A percentile compares a stretch with the other conserved stretches of the same genome.
phyloP scores from a whole-genome alignment of 2,888 invertebrate genomes.

The Sinotaia quadrata region DNA sequence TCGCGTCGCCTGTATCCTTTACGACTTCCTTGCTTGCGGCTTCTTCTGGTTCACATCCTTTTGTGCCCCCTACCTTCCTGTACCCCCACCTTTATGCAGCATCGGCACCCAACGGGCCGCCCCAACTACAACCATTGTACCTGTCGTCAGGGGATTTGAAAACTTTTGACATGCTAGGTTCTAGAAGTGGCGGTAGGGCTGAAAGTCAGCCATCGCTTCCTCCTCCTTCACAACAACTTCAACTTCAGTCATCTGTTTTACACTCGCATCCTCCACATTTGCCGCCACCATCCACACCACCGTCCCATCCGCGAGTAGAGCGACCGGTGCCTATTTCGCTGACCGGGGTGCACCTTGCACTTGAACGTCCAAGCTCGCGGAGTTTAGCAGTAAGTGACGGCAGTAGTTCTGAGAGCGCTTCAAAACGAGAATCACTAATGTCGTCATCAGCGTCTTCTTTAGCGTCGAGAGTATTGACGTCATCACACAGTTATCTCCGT shows the following conservation, averaged over 20 bases:
- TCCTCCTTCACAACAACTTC: background rate
- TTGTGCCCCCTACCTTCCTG: conserved; percentile 64
- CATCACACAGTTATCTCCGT: conserved; percentile 1
- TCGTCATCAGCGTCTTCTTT: background rate
- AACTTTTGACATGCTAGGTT: conserved; percentile 54
- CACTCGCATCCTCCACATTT: conserved; percentile 4
- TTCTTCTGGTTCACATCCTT: conserved; percentile 44
- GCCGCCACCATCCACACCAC: background rate
- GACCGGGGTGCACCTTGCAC: background rate
- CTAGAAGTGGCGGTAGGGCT: conserved; percentile 20
- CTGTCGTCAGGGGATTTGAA: conserved; percentile 55
- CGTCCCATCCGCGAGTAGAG: conserved; percentile 11
- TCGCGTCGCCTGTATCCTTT: conserved; percentile 46
- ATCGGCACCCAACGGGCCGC: conserved; percentile 37
- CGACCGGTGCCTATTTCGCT: conserved; percentile 22
- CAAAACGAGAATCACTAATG: background rate
- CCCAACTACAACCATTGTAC: conserved; percentile 60
- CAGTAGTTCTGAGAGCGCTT: background rate
- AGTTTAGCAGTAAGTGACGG: background rate
- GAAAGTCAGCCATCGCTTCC: background rate
- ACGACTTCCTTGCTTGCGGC: conserved; percentile 38
- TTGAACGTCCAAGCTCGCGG: background rate
- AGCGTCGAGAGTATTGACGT: background rate
- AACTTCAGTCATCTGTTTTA: background rate
- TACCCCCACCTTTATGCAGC: conserved; percentile 68